These are phyloP conservation scores for Omphaloscelis lunosa DNA, from an alignment of 2,888 invertebrate genomes.

Conservation along the genomic window DNA sequence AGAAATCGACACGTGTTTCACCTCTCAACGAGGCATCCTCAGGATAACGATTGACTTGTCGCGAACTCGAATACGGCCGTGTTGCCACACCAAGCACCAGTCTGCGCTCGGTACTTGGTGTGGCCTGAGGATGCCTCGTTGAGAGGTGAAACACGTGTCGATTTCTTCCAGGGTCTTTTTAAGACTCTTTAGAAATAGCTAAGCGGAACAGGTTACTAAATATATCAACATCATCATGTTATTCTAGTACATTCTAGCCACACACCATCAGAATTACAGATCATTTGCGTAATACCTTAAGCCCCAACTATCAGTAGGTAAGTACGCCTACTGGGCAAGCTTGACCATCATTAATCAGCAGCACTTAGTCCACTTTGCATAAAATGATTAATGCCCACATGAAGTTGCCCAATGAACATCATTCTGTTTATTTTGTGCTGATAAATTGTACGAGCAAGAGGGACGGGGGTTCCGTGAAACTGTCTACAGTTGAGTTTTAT, in stretches of 20 bases:
- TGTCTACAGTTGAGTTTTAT: slow-evolving; percentile 36
- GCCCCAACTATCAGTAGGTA: slow-evolving; percentile 46
- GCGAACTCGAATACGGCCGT: too few relatives aligned
- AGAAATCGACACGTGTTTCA: too few relatives aligned
- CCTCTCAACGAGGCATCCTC: too few relatives aligned
- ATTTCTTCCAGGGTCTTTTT: too few relatives aligned
- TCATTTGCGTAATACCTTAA: slow-evolving; percentile 56
- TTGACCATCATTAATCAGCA: slow-evolving; percentile 89
- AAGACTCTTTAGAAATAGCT: too few relatives aligned
- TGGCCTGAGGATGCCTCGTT: too few relatives aligned
- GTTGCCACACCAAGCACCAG: too few relatives aligned
- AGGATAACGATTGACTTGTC: too few relatives aligned
- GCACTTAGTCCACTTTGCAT: slow-evolving; percentile 89
- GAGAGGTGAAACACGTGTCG: too few relatives aligned
- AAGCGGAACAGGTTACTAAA: too few relatives aligned
- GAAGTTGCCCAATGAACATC: slow-evolving; percentile 71
- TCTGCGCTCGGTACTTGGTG: too few relatives aligned
- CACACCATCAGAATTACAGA: slow-evolving; percentile 14
- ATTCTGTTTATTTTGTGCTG: slow-evolving; percentile 65
- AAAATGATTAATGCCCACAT: slow-evolving; percentile 86
- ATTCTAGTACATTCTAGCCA: background rate
- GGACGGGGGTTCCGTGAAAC: slow-evolving; percentile 43
- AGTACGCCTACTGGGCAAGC: slow-evolving; percentile 61
- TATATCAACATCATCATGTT: too few relatives aligned
- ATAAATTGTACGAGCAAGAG: slow-evolving; percentile 47